Evolutionary conservation across 2,113 vertebrate species (phyloP), one percentile per base, ranked within the genome.

Genomic region (Pelecanoides urinatrix): DNA sequence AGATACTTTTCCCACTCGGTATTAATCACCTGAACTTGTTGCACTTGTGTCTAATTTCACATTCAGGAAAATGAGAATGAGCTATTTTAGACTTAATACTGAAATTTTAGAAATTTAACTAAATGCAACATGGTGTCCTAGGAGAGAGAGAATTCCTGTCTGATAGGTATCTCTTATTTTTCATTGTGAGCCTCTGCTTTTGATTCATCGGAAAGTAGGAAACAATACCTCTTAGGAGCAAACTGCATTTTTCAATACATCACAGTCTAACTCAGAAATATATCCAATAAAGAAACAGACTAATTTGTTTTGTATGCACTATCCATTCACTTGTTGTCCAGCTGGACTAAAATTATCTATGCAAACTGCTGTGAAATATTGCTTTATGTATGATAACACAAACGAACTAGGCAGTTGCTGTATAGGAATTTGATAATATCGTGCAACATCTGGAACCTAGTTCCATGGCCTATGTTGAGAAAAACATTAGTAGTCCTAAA

Each of bases 1-100:
- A 88, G 85, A 92, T 68, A 80, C 86, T 86, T 88, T 76, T 92
- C 91, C 90, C 84, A 26, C 82, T 96, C 89, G 29, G 7, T 11
- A 26, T n/a, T 95, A 88, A 87, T 93, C 92, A 88, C 42, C 29
- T 34, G 68, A 62, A 98, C 98, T 98, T 98, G 98, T 98, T 98
- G 98, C 96, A 89, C 94, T 97, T 83, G 56, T 38, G 67, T 79
- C 55, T 87, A 18, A 34, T 93, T 71, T 86, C 82, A 26, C 53
- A 40, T 74, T 83, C 62, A 63, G 79, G 83, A 76, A 90, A 78
- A 94, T 45, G 19, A 30, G 61, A 77, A 44, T 76, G 79, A 56
- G 27, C 55, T 70, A 26, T 50, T 94, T 88, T 27, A 76, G 56
- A 62, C 61, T 77, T 91, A 25, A 78, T 53, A 74, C 21, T 38